Evolutionary conservation across 2,888 invertebrate genomes (phyloP).

Genomic region (Andrena praecox): DNA sequence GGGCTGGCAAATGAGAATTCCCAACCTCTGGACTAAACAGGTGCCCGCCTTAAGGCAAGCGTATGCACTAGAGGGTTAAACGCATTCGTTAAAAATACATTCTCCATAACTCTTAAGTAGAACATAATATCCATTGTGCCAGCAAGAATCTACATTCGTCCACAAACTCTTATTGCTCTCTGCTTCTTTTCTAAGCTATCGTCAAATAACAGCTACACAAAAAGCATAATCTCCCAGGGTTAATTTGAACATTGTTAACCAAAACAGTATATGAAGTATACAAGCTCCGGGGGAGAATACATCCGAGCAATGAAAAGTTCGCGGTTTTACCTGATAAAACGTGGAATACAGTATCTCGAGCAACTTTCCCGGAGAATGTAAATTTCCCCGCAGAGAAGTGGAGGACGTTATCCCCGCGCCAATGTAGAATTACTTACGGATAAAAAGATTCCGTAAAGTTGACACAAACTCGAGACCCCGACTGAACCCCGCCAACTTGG

Average conservation of each 20-base stretch:
- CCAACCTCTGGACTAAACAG: too few species aligned
- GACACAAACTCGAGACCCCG: conserved; percentile 48
- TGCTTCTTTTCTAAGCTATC: too few species aligned
- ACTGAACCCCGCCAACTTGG: conserved; percentile 2
- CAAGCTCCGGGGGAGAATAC: not conserved
- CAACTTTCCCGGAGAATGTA: conserved; percentile 1
- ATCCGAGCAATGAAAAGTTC: not conserved
- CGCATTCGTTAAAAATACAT: not conserved
- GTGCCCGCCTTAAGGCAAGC: too few species aligned
- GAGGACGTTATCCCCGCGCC: conserved; percentile 42
- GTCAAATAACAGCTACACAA: not conserved
- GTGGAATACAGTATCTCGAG: not conserved
- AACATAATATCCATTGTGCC: too few species aligned
- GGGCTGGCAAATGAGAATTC: too few species aligned
- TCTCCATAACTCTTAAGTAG: too few species aligned
- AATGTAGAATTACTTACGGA: conserved; percentile 55
- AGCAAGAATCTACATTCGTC: too few species aligned
- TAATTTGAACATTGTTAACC: not conserved
- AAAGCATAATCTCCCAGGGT: not conserved
- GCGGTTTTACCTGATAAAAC: conserved; percentile 18
- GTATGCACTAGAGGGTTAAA: too few species aligned
- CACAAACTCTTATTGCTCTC: too few species aligned
- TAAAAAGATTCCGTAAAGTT: conserved; percentile 64
- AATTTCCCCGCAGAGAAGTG: conserved; percentile 30
- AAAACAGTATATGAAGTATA: not conserved